A percentile compares a stretch with the other conserved stretches of the same genome.
Conservation (phyloP, 1,140 invertebrate genomes). For the Drosophila burlai region DNA sequence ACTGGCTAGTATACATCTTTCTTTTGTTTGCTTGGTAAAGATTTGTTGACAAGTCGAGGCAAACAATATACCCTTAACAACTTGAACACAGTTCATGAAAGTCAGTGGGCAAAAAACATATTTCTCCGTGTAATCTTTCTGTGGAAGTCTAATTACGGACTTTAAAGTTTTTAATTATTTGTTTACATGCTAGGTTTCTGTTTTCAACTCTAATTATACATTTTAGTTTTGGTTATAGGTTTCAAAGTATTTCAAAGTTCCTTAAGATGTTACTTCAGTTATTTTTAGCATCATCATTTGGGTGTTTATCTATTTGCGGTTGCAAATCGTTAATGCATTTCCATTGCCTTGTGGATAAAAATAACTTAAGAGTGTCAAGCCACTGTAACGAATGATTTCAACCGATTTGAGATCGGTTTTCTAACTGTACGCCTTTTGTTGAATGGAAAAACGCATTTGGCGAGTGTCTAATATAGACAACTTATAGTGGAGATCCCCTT, state of each 20-base stretch:
- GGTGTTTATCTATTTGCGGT: constrained; percentile 19
- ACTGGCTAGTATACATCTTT: not conserved
- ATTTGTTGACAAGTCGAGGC: not conserved
- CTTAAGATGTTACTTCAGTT: not conserved
- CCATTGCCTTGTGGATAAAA: constrained; percentile 2
- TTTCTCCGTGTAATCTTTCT: not conserved
- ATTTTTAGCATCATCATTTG: constrained; percentile 15
- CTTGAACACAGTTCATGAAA: not conserved
- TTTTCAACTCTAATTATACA: not conserved
- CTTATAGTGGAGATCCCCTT: constrained; percentile 49
- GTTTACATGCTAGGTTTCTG: not conserved
- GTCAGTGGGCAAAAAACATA: not conserved
- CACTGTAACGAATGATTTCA: constrained; percentile 31
- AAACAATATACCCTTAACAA: constrained; percentile 3
- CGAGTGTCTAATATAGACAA: constrained; percentile 60
- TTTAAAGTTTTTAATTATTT: not conserved
- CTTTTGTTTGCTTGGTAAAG: constrained; percentile 6
- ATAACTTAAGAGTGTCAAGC: constrained; percentile 18
- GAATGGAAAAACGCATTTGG: constrained; percentile 70
- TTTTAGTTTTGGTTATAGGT: not conserved
- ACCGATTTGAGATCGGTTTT: constrained; percentile 11
- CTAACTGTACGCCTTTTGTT: constrained; percentile 30
- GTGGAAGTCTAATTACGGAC: not conserved
- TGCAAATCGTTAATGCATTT: constrained; percentile 6
- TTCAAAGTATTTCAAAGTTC: constrained; percentile 1